Conservation (phyloP, 1,140 invertebrate species). For the Ceratosolen solmsi region DNA sequence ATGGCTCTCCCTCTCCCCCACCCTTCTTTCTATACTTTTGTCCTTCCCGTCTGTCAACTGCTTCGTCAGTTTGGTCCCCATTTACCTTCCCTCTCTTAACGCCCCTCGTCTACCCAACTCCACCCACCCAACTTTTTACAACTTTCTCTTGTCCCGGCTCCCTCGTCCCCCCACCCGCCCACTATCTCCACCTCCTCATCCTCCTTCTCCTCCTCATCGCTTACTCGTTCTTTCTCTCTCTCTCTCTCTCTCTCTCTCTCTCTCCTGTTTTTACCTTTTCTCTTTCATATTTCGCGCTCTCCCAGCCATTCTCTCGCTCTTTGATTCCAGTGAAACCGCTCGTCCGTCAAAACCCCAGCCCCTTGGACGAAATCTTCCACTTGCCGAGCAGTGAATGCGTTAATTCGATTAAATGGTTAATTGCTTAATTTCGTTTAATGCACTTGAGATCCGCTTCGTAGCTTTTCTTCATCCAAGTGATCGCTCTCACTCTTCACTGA, state of each 20-base stretch:
- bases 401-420: conserved; percentile 70
- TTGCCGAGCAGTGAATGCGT: conserved; percentile 53
- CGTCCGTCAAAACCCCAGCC: conserved; percentile 44
- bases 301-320: not conserved
- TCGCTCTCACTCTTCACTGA: conserved; percentile 5
- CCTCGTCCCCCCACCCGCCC: not conserved
- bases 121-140: not conserved
- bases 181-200: not conserved
- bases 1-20: not conserved
- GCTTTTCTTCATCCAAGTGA: conserved; percentile 46
- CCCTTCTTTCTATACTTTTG: not conserved
- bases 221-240: not conserved
- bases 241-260: not conserved
- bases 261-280: not conserved
- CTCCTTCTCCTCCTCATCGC: too few relatives aligned
- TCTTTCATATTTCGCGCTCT: conserved; percentile 20
- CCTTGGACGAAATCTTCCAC: not conserved
- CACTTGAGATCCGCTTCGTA: conserved; percentile 55
- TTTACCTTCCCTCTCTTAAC: not conserved
- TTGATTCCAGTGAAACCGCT: conserved; percentile 28
- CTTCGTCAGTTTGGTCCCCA: not conserved
- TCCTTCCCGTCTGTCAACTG: conserved; percentile 20
- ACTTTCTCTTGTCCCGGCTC: not conserved
- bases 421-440: conserved; percentile 70
- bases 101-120: not conserved